These are phyloP conservation scores for Cebus imitator DNA, from an alignment of 2,113 vertebrate species.

Conservation along the genomic window DNA sequence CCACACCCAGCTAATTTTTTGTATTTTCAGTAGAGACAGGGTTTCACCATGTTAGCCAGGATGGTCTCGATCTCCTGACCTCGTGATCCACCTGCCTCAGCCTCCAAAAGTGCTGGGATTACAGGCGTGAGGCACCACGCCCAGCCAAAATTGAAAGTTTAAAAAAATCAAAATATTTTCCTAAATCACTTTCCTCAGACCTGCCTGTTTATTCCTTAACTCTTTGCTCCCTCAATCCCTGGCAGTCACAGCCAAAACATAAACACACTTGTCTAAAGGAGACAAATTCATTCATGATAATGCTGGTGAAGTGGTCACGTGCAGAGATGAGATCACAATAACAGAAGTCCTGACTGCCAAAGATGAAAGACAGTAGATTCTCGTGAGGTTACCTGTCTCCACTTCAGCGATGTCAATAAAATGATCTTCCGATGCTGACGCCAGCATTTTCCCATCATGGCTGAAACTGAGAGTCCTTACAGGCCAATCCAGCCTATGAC, in stretches of 20 bases:
- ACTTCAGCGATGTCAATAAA: slow-evolving; percentile 99
- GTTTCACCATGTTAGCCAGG: too few species aligned
- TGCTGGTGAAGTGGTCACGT: neutral
- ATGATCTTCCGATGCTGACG: slow-evolving; percentile 97
- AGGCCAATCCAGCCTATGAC: slow-evolving; percentile 95
- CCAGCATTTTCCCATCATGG: slow-evolving; percentile 98
- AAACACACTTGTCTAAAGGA: neutral
- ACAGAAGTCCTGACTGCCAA: neutral
- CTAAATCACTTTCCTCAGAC: neutral
- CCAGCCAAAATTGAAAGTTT: neutral
- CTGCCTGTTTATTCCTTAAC: neutral
- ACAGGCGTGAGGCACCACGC: too few species aligned
- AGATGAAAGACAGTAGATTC: neutral
- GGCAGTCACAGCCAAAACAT: neutral
- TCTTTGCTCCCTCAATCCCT: neutral
- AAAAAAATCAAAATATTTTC: neutral
- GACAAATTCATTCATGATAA: neutral
- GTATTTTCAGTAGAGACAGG: too few species aligned
- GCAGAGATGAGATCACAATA: neutral
- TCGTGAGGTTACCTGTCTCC: slow-evolving; percentile 90
- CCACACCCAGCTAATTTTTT: too few species aligned
- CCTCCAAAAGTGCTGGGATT: too few species aligned
- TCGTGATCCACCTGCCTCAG: too few species aligned
- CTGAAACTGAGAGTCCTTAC: slow-evolving; percentile 98
- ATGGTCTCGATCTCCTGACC: too few species aligned